Evolutionary conservation across 2,797 vertebrate genomes (phyloP).

Genomic region (Netta rufina): DNA sequence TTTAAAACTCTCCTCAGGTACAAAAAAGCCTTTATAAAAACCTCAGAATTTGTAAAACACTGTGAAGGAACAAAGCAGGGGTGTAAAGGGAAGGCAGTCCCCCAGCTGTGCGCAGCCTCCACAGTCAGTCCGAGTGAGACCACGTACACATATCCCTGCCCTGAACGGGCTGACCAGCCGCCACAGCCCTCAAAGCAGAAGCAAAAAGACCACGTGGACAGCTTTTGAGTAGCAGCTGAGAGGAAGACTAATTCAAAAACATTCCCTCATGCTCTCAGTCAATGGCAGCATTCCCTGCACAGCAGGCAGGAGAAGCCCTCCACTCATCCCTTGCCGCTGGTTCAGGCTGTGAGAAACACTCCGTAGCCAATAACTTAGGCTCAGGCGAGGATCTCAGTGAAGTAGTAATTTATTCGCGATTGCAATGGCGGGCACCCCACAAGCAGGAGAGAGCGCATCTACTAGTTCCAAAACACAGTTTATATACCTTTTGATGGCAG

Average conservation of each 20-base stretch:
- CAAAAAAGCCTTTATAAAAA: slow-evolving; percentile 3
- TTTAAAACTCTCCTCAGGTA: slow-evolving; percentile 40
- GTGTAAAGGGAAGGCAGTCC: not conserved
- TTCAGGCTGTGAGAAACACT: not conserved
- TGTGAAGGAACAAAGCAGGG: not conserved
- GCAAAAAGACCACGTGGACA: not conserved
- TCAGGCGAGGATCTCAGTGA: too few relatives aligned
- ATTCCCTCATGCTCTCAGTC: not conserved
- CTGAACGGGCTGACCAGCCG: not conserved
- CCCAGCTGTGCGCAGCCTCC: fast-evolving
- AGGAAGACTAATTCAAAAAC: not conserved
- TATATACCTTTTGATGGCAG: too few relatives aligned
- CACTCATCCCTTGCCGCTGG: not conserved
- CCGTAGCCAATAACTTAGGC: too few relatives aligned
- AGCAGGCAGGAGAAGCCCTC: fast-evolving
- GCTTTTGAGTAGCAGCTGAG: not conserved
- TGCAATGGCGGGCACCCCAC: too few relatives aligned
- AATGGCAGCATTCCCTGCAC: not conserved
- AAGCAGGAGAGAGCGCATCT: too few relatives aligned
- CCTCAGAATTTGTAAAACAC: slow-evolving; percentile 18
- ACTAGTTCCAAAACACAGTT: too few relatives aligned
- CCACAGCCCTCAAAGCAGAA: not conserved
- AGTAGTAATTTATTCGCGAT: too few relatives aligned
- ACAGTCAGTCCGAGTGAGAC: not conserved
- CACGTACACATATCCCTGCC: not conserved